Percentiles rank a stretch among this genome's conserved stretches.
Conservation (phyloP, 92 coral and sea anemone species). For the Galaxea fascicularis region DNA sequence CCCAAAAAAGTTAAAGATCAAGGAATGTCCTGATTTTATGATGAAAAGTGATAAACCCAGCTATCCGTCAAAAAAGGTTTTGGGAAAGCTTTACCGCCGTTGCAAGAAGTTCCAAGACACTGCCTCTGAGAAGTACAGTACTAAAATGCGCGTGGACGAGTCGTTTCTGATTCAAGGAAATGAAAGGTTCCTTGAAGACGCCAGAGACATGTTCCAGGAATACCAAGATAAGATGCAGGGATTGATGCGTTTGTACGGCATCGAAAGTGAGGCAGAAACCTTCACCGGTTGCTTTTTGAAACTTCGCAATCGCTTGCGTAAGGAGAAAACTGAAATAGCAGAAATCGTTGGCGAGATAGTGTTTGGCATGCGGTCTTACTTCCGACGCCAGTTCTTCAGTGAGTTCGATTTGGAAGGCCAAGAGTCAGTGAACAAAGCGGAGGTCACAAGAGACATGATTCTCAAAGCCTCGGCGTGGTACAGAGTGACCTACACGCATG, state of each 20-base stretch:
- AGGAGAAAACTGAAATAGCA: conserved; percentile 88
- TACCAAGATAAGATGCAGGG: conserved; percentile 77
- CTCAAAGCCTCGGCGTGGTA: conserved; percentile 98
- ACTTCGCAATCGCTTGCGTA: conserved; percentile 85
- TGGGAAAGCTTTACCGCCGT: conserved; percentile 89
- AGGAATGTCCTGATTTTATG: conserved; percentile 92
- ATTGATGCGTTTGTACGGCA: conserved; percentile 88
- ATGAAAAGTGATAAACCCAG: conserved; percentile 84
- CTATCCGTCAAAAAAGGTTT: conserved; percentile 83
- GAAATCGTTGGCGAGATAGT: conserved; percentile 72
- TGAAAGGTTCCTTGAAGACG: conserved; percentile 62
- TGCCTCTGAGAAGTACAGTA: conserved; percentile 55
- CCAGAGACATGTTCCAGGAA: conserved; percentile 70
- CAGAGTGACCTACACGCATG: conserved; percentile 69
- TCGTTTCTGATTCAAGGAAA: conserved; percentile 75
- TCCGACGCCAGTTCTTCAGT: conserved; percentile 76
- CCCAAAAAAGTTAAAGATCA: background rate
- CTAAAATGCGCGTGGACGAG: conserved; percentile 67
- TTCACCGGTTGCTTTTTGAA: conserved; percentile 89
- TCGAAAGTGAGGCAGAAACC: conserved; percentile 87
- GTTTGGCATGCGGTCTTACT: conserved; percentile 57
- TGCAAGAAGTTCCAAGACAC: conserved; percentile 80
- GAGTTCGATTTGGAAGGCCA: conserved; percentile 75
- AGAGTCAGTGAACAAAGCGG: conserved; percentile 29
- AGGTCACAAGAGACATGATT: conserved; percentile 56